Percentiles rank a stretch among this genome's conserved stretches.
These are phyloP conservation scores for Meiosimyza decipiens DNA, from an alignment of 2,888 invertebrate species.

Conservation along the genomic window DNA sequence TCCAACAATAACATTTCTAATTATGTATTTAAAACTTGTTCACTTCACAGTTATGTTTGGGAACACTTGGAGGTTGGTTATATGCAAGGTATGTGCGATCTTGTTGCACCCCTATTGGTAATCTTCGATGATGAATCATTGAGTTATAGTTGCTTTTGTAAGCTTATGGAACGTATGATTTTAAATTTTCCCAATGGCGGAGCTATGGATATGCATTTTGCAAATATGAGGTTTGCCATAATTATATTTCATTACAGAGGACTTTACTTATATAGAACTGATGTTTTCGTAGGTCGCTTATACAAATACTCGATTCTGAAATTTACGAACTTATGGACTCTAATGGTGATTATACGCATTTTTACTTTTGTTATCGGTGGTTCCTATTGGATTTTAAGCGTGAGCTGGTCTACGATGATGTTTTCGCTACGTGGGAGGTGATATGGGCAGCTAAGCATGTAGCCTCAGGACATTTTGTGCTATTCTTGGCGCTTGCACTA, in stretches of 20 bases:
- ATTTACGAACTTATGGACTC: constrained; percentile 92
- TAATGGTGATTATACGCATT: constrained; percentile 93
- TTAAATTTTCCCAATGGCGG: constrained; percentile 91
- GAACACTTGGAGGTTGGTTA: constrained; percentile 92
- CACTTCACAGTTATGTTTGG: constrained; percentile 84
- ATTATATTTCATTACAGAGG: not conserved
- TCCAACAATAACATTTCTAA: not conserved
- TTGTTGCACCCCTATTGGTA: constrained; percentile 89
- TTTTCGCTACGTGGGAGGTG: constrained; percentile 91
- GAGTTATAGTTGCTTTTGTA: constrained; percentile 89
- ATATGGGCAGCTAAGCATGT: constrained; percentile 91
- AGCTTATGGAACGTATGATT: constrained; percentile 87
- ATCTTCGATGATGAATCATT: constrained; percentile 90
- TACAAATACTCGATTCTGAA: constrained; percentile 89
- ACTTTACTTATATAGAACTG: not conserved
- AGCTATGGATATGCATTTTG: constrained; percentile 94
- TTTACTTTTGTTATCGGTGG: constrained; percentile 97
- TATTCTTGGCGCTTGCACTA: constrained; percentile 89
- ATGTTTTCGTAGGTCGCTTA: constrained; percentile 70
- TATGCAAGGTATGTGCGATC: constrained; percentile 97
- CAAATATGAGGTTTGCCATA: constrained; percentile 80
- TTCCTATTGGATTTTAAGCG: constrained; percentile 93
- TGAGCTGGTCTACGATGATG: constrained; percentile 89
- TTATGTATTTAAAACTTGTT: not conserved
- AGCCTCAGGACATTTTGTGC: constrained; percentile 86